Evolutionary conservation across 1,140 invertebrate genomes (phyloP).

Genomic region (Drosophila mayri): DNA sequence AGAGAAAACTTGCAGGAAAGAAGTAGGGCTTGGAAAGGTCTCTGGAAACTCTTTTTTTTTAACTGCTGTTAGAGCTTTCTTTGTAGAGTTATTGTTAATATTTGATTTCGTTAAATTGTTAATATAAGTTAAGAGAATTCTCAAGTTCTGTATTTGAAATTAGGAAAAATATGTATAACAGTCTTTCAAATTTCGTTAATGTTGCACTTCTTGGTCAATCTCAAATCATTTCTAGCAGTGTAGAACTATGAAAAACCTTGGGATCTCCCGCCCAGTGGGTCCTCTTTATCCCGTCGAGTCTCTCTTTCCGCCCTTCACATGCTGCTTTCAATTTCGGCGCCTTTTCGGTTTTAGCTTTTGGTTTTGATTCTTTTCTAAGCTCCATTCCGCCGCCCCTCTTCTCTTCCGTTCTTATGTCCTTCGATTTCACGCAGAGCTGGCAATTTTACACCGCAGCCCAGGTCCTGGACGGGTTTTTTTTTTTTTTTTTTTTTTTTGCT

Average conservation of each 20-base stretch:
- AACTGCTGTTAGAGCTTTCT: neutral
- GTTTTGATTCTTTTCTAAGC: slow-evolving; percentile 75
- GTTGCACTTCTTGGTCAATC: neutral
- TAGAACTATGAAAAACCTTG: slow-evolving; percentile 26
- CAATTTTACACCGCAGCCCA: slow-evolving; percentile 69
- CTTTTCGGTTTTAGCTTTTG: slow-evolving; percentile 78
- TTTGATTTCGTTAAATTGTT: neutral
- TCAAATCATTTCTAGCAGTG: neutral
- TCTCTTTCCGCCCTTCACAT: slow-evolving; percentile 44
- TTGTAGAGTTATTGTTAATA: neutral
- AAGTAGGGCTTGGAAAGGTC: neutral
- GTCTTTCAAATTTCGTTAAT: neutral
- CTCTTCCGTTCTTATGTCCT: slow-evolving; percentile 38
- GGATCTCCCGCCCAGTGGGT: slow-evolving; percentile 13
- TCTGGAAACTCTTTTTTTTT: neutral
- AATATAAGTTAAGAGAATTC: neutral
- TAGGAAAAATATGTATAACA: too few relatives aligned
- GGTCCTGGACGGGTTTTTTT: slow-evolving; percentile 14
- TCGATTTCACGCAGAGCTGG: slow-evolving; percentile 81
- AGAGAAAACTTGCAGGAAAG: neutral
- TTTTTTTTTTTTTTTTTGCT: neutral
- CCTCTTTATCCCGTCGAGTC: slow-evolving; percentile 9
- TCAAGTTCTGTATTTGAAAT: too few relatives aligned
- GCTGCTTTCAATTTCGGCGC: slow-evolving; percentile 75
- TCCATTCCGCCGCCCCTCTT: slow-evolving; percentile 21